Conservation (phyloP, 1,140 invertebrate genomes). For the Heliconius congener region DNA sequence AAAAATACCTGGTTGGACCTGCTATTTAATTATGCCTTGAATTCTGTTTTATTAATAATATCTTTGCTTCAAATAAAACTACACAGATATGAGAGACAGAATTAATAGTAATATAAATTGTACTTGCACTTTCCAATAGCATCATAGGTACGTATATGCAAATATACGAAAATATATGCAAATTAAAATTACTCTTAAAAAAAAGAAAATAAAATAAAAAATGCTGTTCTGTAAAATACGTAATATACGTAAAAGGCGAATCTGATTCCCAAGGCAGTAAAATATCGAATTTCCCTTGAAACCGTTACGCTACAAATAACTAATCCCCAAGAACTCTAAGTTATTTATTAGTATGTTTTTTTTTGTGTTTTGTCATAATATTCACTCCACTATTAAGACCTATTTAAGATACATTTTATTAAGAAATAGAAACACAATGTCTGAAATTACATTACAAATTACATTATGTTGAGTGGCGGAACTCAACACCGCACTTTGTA, state of each 20-base stretch:
- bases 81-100: no score
- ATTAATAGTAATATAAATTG: background rate
- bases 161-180: no score
- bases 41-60: no score
- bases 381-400: no score
- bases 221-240: background rate
- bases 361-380: background rate
- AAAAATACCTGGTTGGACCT: no score
- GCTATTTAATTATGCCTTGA: no score
- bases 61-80: background rate
- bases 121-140: background rate
- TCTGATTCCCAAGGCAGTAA: background rate
- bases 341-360: background rate
- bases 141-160: no score
- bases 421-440: no score
- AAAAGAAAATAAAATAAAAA: background rate
- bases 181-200: background rate
- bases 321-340: background rate
- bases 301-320: background rate
- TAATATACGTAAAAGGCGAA: background rate
- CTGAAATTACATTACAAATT: no score
- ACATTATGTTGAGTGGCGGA: no score
- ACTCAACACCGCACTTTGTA: no score
- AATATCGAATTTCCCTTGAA: background rate
- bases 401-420: no score